phyloP scores from a whole-genome alignment of 2,113 vertebrate genomes.

The Regulus satrapa region DNA sequence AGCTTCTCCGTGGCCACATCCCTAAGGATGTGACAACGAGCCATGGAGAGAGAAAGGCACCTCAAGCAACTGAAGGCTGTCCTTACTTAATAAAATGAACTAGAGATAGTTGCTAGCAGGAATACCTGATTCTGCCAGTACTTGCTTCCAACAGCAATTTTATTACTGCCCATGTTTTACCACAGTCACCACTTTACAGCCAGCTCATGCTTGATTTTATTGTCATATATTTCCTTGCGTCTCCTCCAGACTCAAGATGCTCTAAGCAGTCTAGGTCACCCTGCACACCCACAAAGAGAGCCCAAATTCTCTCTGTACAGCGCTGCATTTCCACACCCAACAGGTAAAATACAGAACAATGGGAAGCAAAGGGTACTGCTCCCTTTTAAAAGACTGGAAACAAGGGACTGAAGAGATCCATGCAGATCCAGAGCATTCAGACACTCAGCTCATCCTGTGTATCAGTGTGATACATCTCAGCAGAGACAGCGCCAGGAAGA shows the following conservation, averaged over 20 bases:
- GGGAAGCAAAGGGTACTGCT: not conserved
- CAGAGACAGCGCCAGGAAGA: not conserved
- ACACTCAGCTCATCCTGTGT: not conserved
- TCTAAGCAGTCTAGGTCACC: not conserved
- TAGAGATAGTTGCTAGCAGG: not conserved
- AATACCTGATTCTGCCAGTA: not conserved
- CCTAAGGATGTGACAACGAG: not conserved
- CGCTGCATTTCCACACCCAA: not conserved
- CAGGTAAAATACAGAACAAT: not conserved
- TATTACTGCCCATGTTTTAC: not conserved
- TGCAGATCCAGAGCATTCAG: not conserved
- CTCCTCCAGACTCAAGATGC: not conserved
- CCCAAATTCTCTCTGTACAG: not conserved
- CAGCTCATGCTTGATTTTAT: not conserved
- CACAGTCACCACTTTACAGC: not conserved
- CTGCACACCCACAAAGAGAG: not conserved
- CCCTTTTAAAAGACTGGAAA: not conserved
- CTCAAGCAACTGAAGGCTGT: not conserved
- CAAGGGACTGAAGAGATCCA: not conserved
- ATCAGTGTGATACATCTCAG: not conserved
- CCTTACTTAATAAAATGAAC: not conserved
- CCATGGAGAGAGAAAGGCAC: not conserved
- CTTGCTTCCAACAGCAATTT: not conserved
- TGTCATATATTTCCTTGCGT: not conserved
- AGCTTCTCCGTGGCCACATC: accelerated